Evolutionary conservation across 1,140 invertebrate species (phyloP).

Genomic region (Eufriesea mexicana): DNA sequence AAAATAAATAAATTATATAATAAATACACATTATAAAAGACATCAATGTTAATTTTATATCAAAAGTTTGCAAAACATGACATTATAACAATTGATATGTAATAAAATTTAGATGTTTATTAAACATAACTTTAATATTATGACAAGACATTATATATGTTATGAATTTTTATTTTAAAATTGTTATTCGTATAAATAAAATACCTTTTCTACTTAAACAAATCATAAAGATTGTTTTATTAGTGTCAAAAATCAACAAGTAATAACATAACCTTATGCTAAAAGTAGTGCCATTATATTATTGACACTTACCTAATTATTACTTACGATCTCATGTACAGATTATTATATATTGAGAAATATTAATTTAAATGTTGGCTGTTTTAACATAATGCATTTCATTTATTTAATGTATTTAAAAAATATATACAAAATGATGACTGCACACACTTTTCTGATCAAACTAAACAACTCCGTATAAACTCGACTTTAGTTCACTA

Average conservation of each 20-base stretch:
- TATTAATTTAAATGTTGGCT: neutral
- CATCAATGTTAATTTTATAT: neutral
- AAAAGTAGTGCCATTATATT: neutral
- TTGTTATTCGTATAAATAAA: neutral
- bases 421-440: slow-evolving; percentile 1
- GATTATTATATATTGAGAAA: neutral
- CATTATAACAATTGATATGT: neutral
- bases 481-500: slow-evolving; percentile 5
- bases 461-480: slow-evolving; percentile 17
- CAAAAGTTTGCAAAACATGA: neutral
- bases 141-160: neutral
- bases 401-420: neutral
- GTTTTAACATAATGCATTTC: slow-evolving; percentile 21
- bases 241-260: slow-evolving; percentile 38
- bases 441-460: neutral
- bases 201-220: neutral
- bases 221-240: neutral
- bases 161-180: too few species aligned
- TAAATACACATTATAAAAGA: neutral
- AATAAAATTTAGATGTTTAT: neutral
- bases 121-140: neutral
- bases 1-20: neutral
- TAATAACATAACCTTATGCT: slow-evolving; percentile 43
- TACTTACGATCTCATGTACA: neutral
- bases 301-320: slow-evolving; percentile 12